phyloP scores from a whole-genome alignment of 2,113 vertebrate species.

The Osmerus mordax region DNA sequence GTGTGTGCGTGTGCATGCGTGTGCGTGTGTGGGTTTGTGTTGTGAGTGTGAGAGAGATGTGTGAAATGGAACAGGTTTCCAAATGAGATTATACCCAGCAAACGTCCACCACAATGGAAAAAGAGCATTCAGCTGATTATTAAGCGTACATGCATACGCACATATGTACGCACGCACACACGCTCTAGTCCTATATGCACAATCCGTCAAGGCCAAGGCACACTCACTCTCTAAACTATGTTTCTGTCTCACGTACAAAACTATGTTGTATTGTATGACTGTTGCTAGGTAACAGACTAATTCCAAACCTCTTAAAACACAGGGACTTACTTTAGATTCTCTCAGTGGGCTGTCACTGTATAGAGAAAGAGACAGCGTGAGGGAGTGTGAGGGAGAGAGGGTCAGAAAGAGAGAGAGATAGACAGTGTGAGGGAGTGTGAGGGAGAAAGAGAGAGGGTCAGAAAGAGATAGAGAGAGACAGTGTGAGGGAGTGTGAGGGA shows the following conservation, averaged over 20 bases:
- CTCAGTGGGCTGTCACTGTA: constrained; percentile 42
- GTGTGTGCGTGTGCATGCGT: constrained; percentile 10
- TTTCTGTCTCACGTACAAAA: constrained; percentile 56
- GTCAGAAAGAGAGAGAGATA: background rate
- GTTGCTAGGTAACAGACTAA: constrained; percentile 74
- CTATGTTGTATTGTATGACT: constrained; percentile 63
- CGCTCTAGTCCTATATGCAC: constrained; percentile 19
- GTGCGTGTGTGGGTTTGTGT: background rate
- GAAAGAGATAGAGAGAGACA: constrained; percentile 4
- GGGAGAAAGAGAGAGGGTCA: background rate
- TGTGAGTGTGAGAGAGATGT: constrained; percentile 7
- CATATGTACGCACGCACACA: constrained; percentile 15
- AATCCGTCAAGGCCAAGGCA: background rate
- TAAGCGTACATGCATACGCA: constrained; percentile 20
- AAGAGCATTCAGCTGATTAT: constrained; percentile 69
- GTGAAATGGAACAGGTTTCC: constrained; percentile 57
- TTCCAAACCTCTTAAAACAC: constrained; percentile 71
- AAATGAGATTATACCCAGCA: constrained; percentile 54
- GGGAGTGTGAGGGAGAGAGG: constrained; percentile 18
- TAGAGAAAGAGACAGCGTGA: constrained; percentile 43
- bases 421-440: background rate
- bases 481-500: constrained; percentile 1
- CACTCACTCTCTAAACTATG: constrained; percentile 20
- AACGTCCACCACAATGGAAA: constrained; percentile 64
- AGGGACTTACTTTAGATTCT: constrained; percentile 63